Evolutionary conservation across 2,113 vertebrate genomes (phyloP), one percentile per base, ranked within the genome.

Genomic region (Toxotes chatareus): DNA sequence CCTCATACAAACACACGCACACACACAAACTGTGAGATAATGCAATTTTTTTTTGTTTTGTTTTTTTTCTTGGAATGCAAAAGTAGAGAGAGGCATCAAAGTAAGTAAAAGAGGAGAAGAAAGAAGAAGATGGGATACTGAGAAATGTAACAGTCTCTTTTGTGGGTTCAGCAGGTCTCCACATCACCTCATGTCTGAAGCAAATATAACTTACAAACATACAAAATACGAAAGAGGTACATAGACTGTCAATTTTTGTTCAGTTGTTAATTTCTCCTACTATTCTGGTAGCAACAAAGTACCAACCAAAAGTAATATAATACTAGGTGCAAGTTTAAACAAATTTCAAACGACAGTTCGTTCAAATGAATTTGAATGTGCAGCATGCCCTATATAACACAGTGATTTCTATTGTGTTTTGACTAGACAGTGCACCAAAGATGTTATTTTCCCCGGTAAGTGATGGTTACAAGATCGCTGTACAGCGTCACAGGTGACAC

Each of bases 381-480:
- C n/a, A n/a, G n/a, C n/a, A n/a, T n/a, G n/a, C n/a, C n/a, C n/a
- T n/a, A n/a, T n/a, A n/a, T n/a, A n/a, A n/a, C n/a, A n/a, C n/a
- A n/a, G 17, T 34, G 4, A 31, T 61, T 65, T 44, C 1, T 38
- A 17, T 38, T 34, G 34, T 72, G 53, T 59, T 65, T 63, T 67
- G 66, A 66, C 21, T 14, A 55, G 47, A 49, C 51, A 70, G 36
- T 3, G 3, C 70, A 65, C 4, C 53, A 65, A 31, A 40, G 19
- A 62, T 6, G 3, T 40, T 34, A 34, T 73, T 78, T 79, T 62
- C 55, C 61, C 42, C 31, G 0, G 21, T 71, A 85, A 82, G 42
- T 53, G 9, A 62, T 34, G 42, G 31, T 68, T 51, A 64, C 44
- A 49, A 31, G 21, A 68, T 63, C n/a, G 53, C 31, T 63, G 63